These are phyloP conservation scores for Serilophus lunatus DNA, from an alignment of 2,113 vertebrate genomes.

Conservation along the genomic window DNA sequence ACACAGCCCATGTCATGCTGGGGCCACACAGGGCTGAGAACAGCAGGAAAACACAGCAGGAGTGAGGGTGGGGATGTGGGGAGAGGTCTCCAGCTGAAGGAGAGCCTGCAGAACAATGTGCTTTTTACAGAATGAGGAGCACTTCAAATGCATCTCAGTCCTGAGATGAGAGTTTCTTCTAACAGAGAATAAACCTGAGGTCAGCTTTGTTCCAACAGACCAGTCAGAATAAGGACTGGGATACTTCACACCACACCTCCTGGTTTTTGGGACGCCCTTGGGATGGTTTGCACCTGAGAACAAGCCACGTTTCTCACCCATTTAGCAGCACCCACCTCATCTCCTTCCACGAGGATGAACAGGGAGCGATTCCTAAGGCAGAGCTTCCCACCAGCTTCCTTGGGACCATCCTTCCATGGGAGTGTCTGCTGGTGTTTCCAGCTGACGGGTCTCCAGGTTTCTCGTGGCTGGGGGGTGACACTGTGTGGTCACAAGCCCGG, in stretches of 20 bases:
- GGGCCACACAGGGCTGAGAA: not conserved
- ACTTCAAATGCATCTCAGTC: fast-evolving
- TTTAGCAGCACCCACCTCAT: not conserved
- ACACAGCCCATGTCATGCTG: fast-evolving
- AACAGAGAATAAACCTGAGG: not conserved
- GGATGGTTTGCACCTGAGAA: not conserved
- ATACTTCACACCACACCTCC: not conserved
- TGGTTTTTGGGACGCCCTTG: not conserved
- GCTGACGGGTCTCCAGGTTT: not conserved
- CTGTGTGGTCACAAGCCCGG: fast-evolving
- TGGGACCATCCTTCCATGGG: fast-evolving
- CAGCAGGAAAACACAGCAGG: fast-evolving
- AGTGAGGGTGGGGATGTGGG: fast-evolving
- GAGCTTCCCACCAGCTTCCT: not conserved
- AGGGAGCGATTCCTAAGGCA: not conserved
- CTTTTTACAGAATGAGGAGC: not conserved
- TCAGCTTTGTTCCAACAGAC: not conserved
- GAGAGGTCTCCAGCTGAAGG: not conserved
- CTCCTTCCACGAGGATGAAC: not conserved
- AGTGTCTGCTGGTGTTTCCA: fast-evolving
- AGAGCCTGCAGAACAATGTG: not conserved
- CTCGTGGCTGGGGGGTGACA: not conserved
- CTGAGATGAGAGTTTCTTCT: not conserved
- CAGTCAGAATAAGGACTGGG: not conserved
- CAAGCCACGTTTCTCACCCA: not conserved